Percentiles rank a stretch among this genome's conserved stretches.
phyloP scores from a whole-genome alignment of 2,797 vertebrate species.

The Glyptemys insculpta region DNA sequence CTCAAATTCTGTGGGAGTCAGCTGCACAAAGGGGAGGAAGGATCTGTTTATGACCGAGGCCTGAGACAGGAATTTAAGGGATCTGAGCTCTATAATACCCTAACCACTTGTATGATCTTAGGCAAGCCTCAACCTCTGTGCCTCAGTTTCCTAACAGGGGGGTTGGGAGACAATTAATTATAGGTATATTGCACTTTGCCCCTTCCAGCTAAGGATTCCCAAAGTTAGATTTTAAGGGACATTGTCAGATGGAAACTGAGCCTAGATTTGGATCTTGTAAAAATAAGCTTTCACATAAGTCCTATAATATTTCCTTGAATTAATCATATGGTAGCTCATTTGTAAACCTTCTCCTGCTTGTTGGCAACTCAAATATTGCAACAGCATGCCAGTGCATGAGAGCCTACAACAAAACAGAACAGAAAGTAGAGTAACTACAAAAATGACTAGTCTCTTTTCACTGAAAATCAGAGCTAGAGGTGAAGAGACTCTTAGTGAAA shows the following conservation, averaged over 20 bases:
- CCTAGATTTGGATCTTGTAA: background rate
- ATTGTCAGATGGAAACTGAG: background rate
- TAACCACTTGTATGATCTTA: background rate
- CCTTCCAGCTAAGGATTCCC: rapidly evolving
- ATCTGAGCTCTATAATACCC: background rate
- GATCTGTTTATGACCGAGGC: no score
- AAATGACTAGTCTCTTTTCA: background rate
- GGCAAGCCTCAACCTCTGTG: background rate
- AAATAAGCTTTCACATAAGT: background rate
- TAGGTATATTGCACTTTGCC: rapidly evolving
- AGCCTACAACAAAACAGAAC: background rate
- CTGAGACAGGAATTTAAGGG: background rate
- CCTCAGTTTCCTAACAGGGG: background rate
- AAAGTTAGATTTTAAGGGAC: background rate
- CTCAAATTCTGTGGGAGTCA: background rate
- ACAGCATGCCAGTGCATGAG: rapidly evolving
- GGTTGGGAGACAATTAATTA: background rate
- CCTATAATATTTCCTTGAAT: background rate
- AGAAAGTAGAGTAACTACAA: background rate
- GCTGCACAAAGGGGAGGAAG: background rate
- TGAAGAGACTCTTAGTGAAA: background rate
- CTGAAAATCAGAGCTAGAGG: background rate
- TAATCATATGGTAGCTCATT: rapidly evolving
- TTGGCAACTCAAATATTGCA: background rate
- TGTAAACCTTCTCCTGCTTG: background rate